Base-by-base conservation (phyloP, 2,888 invertebrate species). In the Ligdia adustata region DNA sequence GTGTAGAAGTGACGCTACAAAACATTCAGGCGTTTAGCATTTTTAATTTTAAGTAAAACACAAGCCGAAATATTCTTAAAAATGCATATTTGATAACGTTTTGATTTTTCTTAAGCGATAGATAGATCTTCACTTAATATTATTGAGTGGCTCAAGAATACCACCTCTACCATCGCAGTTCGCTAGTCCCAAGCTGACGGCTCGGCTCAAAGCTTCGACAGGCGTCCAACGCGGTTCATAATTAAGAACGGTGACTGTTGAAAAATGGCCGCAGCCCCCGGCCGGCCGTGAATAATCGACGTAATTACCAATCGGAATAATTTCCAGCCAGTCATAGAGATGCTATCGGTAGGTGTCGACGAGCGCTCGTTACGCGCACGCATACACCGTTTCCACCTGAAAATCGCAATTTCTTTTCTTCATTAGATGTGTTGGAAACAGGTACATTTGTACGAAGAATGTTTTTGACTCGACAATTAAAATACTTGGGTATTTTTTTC, bases 231-330 rank as follows among this genome's bases (percentile, higher is more conserved):
- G 73, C 81, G 80, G 83, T 82, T 89, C 88, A 89, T 90, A 90
- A 89, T 90, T 90, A 90, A 90, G 90, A 90, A 90, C 86, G 87
- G 90, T 90, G 90, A 90, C 90, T 90, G 88, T 89, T 89, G 89
- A 89, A 90, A 90, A 90, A 90, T 89, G 87, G 87, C 87, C 69
- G 88, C 88, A 88, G 89, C 88, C 89, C 89, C 89, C 87, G 88
- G 89, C 88, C 87, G 84, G 85, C 90, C 90, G 89, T 90, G 89
- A 90, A 90, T 89, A 90, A 90, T 90, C 89, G 90, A 76, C 86
- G 89, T 90, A 90, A 90, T 89, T 90, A 90, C 89, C 84, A 89
- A 82, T 89, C 85, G 82, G 89, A 89, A 90, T 89, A 90, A 89
- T 90, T 90, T 90, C 89, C 85, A 82, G 87, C 89, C 87, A 90